phyloP scores from a whole-genome alignment of 2,888 invertebrate species.

The Drosophila nr. perissopoda region DNA sequence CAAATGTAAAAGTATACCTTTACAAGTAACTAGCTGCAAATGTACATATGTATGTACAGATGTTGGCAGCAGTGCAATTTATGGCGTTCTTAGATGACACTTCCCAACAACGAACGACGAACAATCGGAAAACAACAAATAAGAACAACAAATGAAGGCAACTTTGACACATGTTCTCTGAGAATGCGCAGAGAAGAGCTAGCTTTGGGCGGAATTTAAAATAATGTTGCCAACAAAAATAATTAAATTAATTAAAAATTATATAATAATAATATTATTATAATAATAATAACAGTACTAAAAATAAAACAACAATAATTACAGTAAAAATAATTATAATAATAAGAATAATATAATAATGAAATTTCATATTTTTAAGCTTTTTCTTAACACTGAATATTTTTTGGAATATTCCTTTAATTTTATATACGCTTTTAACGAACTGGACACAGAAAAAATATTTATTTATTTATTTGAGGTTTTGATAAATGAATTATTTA shows the following conservation, averaged over 20 bases:
- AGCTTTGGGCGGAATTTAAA: not conserved
- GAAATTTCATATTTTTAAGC: not conserved
- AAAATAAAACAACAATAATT: not conserved
- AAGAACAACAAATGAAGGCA: constrained; percentile 32
- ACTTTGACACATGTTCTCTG: constrained; percentile 40
- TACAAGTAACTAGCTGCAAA: constrained; percentile 27
- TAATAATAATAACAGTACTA: no score
- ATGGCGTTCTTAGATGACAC: constrained; percentile 64
- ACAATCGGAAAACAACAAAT: constrained; percentile 51
- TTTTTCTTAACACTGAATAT: not conserved
- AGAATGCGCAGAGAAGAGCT: not conserved
- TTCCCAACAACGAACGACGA: constrained; percentile 46
- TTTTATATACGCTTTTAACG: not conserved
- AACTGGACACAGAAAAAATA: not conserved
- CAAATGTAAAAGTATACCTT: constrained; percentile 5
- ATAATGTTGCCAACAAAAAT: not conserved
- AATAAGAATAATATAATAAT: not conserved
- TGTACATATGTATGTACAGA: constrained; percentile 12
- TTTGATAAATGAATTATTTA: not conserved
- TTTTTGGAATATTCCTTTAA: not conserved
- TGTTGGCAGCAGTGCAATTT: constrained; percentile 50
- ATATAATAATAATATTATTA: not conserved
- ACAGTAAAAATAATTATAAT: not conserved
- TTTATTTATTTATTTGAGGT: not conserved
- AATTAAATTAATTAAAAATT: not conserved